A percentile compares a stretch with the other conserved stretches of the same genome.
Evolutionary conservation across 2,797 vertebrate species (phyloP).

Genomic region (Aplochiton taeniatus): DNA sequence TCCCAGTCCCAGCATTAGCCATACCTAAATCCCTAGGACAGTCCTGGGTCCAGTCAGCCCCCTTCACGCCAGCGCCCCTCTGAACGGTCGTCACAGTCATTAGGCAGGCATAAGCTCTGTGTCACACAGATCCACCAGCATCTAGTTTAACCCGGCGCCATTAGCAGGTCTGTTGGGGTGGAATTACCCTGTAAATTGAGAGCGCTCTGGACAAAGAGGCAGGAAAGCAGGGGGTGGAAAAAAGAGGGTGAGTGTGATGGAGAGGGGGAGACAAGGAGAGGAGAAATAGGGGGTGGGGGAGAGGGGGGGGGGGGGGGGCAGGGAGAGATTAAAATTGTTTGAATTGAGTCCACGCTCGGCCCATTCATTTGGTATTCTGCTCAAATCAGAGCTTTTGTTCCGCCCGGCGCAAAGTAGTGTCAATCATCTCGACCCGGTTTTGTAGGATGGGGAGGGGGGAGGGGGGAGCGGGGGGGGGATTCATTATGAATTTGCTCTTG

Average conservation of each 20-base stretch:
- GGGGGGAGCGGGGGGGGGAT: conserved; percentile 60
- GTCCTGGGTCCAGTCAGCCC: conserved; percentile 16
- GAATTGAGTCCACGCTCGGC: conserved; percentile 80
- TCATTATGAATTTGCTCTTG: conserved; percentile 84
- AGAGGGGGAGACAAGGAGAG: conserved; percentile 58
- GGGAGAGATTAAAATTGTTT: conserved; percentile 83
- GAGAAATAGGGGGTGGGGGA: conserved; percentile 39
- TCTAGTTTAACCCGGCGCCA: conserved; percentile 78
- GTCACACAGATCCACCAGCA: conserved; percentile 71
- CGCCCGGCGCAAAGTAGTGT: conserved; percentile 78
- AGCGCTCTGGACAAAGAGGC: conserved; percentile 60
- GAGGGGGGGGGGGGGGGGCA: conserved; percentile 60
- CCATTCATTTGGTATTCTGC: conserved; percentile 82
- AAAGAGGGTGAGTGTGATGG: conserved; percentile 55
- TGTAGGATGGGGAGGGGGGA: conserved; percentile 56
- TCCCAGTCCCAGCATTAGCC: conserved; percentile 30
- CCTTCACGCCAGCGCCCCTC: conserved; percentile 52
- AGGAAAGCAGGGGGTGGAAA: conserved; percentile 49
- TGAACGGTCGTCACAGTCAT: conserved; percentile 71
- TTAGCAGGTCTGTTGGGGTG: conserved; percentile 77
- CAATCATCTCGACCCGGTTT: conserved; percentile 82
- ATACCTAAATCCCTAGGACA: conserved; percentile 32
- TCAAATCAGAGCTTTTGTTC: conserved; percentile 84
- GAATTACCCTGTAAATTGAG: conserved; percentile 81
- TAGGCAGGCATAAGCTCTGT: conserved; percentile 75